Evolutionary conservation across 2,888 invertebrate genomes (phyloP).

Genomic region (Adelphocoris suturalis): DNA sequence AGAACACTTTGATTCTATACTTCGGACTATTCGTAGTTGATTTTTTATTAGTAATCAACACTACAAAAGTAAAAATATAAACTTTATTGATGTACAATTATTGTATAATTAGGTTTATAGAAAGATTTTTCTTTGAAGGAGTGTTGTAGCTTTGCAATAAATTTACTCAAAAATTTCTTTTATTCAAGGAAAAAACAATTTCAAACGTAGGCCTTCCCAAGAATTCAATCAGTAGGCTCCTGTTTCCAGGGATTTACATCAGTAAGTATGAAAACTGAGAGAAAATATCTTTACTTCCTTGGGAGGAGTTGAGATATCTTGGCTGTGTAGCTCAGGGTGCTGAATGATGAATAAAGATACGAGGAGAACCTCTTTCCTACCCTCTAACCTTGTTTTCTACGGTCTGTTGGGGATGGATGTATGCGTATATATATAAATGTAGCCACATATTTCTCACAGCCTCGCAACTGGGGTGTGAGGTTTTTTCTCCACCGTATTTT

Average conservation of each 20-base stretch:
- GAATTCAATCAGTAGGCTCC: constrained; percentile 7
- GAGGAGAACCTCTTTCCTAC: background rate
- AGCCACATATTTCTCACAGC: background rate
- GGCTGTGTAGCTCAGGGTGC: background rate
- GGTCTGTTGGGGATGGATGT: constrained; percentile 9
- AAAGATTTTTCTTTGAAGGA: too few relatives aligned
- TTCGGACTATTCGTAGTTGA: too few relatives aligned
- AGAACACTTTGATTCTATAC: too few relatives aligned
- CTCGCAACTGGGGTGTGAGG: background rate
- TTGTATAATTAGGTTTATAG: too few relatives aligned
- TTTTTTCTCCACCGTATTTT: background rate
- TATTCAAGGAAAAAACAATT: too few relatives aligned
- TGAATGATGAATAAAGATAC: constrained; percentile 53
- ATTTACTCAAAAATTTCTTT: too few relatives aligned
- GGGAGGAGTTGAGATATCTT: constrained; percentile 8
- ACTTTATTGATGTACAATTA: too few relatives aligned
- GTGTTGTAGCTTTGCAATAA: too few relatives aligned
- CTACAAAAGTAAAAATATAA: too few relatives aligned
- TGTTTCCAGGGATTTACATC: background rate
- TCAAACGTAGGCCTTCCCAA: background rate
- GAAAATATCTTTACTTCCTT: constrained; percentile 14
- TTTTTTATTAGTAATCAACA: too few relatives aligned
- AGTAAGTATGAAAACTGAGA: background rate
- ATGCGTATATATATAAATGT: constrained; percentile 20
- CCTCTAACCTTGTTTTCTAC: constrained; percentile 42